Conservation (phyloP, 2,113 vertebrate genomes). For the Chaenocephalus aceratus region DNA sequence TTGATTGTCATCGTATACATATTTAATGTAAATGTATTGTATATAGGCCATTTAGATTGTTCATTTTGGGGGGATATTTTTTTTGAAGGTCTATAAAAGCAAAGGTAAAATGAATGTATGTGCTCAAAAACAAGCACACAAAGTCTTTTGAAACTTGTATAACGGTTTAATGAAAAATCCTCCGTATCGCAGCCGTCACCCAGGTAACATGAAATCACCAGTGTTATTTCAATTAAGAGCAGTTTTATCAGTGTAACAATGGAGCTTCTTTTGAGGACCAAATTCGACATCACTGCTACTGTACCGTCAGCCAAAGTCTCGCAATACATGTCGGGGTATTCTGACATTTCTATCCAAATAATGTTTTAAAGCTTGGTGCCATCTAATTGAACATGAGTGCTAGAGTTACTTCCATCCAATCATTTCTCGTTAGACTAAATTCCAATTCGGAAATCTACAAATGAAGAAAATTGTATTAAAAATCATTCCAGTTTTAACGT, state of each 20-base stretch:
- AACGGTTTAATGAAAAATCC: constrained; percentile 3
- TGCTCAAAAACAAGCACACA: constrained; percentile 39
- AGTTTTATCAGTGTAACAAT: background rate
- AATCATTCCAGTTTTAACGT: constrained; percentile 27
- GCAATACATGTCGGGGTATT: constrained; percentile 29
- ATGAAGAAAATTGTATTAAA: constrained; percentile 6
- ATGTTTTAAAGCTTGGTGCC: constrained; percentile 52
- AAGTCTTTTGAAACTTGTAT: constrained; percentile 21
- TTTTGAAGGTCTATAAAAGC: constrained; percentile 42
- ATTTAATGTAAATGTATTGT: constrained; percentile 87
- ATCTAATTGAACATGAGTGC: constrained; percentile 28
- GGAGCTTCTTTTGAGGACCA: constrained; percentile 42
- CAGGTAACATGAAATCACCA: background rate
- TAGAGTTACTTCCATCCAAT: constrained; percentile 27
- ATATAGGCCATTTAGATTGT: constrained; percentile 73
- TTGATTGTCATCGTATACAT: constrained; percentile 50
- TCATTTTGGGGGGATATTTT: constrained; percentile 15
- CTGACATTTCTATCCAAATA: background rate
- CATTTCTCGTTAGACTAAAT: constrained; percentile 45
- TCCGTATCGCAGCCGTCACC: background rate
- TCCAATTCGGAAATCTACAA: background rate
- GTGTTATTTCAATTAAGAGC: background rate
- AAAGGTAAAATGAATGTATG: constrained; percentile 73
- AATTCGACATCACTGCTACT: constrained; percentile 42
- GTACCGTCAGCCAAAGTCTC: constrained; percentile 59